Evolutionary conservation across 2,888 invertebrate species (phyloP), one percentile per base, ranked within the genome.

Genomic region (Mesorhabditis spiculigera): DNA sequence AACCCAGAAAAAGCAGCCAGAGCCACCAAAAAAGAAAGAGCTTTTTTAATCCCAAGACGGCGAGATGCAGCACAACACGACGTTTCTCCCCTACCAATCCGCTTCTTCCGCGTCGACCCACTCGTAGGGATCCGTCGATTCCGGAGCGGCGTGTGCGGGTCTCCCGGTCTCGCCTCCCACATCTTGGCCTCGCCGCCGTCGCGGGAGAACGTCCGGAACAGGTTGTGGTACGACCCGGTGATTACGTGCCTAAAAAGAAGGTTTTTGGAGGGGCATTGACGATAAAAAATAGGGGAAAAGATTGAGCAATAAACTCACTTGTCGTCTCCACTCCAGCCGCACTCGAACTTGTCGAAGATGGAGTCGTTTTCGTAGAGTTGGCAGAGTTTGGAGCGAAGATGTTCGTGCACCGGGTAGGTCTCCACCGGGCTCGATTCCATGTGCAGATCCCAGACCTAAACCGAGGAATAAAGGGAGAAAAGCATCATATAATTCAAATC

Each of bases 341-440:
- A 98, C 89, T 98, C 98, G 88, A 99, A 98, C 89, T 98, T 98
- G 90, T 98, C 98, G 88, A 98, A 98, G 89, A 98, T 98, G 89
- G 96, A 97, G 89, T 99, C 98, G 89, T 98, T 98, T 89, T 98
- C 98, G 88, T 98, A 98, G 82, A 98, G 89, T 81, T 95, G 94
- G 90, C 98, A 98, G 86, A 98, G 89, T 89, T 97, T 98, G 82
- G 94, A 93, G 86, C 97, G 91, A 78, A 98, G 90, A 89, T 97
- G 97, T 89, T 98, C 98, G 87, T 98, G 98, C 72, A 98, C 88
- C 76, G 83, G 76, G 72, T 88, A 89, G 5, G 88, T 87, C 90
- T 99, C 98, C 86, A 98, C 93, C 44, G 98, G 98, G 88, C 93
- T 93, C 6, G 93, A 92, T 89, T 98, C 97, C 96, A 95, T 97